Evolutionary conservation across 2,113 vertebrate species (phyloP).

Genomic region (Opisthocomus hoazin): DNA sequence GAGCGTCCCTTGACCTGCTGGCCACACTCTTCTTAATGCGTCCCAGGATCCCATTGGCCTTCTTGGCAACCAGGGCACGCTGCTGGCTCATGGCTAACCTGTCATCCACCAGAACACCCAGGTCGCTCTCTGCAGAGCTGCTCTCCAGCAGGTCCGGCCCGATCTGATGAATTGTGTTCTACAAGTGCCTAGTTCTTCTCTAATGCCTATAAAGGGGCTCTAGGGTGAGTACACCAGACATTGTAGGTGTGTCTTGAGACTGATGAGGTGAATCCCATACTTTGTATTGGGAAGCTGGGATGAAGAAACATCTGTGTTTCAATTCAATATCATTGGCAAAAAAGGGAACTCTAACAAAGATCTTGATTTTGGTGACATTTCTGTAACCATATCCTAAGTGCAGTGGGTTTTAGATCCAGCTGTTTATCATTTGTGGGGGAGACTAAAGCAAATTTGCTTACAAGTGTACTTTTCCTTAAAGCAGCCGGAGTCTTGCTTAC

Average conservation of each 20-base stretch:
- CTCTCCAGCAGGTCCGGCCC: too few relatives aligned
- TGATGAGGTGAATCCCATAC: background rate
- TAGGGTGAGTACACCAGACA: background rate
- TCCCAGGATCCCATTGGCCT: too few relatives aligned
- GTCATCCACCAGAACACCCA: too few relatives aligned
- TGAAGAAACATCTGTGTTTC: background rate
- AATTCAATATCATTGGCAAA: background rate
- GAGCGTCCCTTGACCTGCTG: too few relatives aligned
- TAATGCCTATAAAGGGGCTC: background rate
- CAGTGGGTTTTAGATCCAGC: background rate
- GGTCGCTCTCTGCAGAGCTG: too few relatives aligned
- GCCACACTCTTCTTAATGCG: too few relatives aligned
- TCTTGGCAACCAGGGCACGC: too few relatives aligned
- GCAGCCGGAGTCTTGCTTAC: background rate
- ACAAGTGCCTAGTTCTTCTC: background rate
- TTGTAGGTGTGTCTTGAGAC: background rate
- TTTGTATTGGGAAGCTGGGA: background rate
- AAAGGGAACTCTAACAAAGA: background rate
- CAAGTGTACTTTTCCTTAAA: background rate
- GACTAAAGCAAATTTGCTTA: background rate
- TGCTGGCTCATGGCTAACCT: too few relatives aligned
- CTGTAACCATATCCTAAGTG: background rate
- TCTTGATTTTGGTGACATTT: background rate
- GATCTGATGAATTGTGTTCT: background rate
- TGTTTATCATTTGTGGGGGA: background rate